These are phyloP conservation scores for Oreonectes daqikongensis DNA, from an alignment of 2,797 vertebrate genomes.

Conservation along the genomic window DNA sequence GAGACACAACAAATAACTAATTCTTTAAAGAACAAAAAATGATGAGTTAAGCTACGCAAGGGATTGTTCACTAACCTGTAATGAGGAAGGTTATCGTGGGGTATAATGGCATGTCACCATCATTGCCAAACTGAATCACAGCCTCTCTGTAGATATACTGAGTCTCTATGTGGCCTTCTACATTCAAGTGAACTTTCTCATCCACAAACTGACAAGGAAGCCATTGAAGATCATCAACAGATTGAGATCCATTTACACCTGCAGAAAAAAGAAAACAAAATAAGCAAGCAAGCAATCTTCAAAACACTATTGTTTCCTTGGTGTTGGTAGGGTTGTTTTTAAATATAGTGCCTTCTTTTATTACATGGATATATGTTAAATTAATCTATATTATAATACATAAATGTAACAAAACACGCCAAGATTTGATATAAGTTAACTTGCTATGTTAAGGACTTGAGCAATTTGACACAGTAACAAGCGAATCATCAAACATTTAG, in stretches of 20 bases:
- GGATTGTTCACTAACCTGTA: slow-evolving; percentile 61
- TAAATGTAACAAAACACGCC: too few species aligned
- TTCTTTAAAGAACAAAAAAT: background rate
- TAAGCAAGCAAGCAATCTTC: background rate
- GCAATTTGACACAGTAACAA: background rate
- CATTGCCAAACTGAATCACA: slow-evolving; percentile 73
- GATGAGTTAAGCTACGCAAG: background rate
- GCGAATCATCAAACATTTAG: background rate
- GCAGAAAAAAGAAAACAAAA: slow-evolving; percentile 19
- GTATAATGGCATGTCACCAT: slow-evolving; percentile 66
- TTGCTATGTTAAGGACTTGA: background rate
- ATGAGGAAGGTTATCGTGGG: slow-evolving; percentile 73
- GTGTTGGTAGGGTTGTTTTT: too few species aligned
- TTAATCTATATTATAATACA: too few species aligned
- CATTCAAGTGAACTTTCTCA: slow-evolving; percentile 53
- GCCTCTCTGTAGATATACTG: slow-evolving; percentile 61
- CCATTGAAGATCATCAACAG: slow-evolving; percentile 62
- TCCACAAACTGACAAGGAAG: slow-evolving; percentile 76
- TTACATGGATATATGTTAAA: too few species aligned
- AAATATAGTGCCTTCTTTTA: too few species aligned
- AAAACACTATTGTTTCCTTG: background rate
- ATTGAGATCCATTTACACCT: slow-evolving; percentile 51
- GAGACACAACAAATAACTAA: background rate
- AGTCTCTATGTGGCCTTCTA: slow-evolving; percentile 52
- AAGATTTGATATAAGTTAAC: background rate